Evolutionary conservation across 2,113 vertebrate genomes (phyloP), one percentile per base, ranked within the genome.

Genomic region (Oceanites oceanicus): DNA sequence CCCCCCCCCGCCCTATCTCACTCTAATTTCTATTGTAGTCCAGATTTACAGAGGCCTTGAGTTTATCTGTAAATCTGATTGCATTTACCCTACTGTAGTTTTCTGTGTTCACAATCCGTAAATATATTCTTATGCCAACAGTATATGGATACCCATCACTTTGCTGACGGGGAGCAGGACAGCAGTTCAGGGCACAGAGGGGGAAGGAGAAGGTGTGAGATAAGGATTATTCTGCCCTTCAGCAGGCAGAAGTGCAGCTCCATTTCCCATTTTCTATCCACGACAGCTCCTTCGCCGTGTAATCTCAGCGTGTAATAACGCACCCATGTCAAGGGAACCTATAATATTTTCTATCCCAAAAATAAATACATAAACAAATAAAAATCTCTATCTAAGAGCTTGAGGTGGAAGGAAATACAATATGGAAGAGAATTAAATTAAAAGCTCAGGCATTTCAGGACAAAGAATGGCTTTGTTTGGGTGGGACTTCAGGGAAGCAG

Each of bases 321-420:
- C 36, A 65, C 29, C 62, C 5, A 0, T 13, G 50, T 53, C 62
- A 40, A 23, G 66, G 56, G 86, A 89, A 66, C 45, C 62, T 27
- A 1, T 73, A 68, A 45, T 50, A 32, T 67, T 71, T 92, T 56
- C 66, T 77, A 22, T 73, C 62, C 70, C 27, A 3, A 27, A 68
- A 77, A 81, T 78, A 96, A 94, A 86, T 73, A 53, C 65, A 68
- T 78, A 85, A 91, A 49, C 86, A 92, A 94, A 93, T 87, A 87
- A 72, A 82, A 95, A 55, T 56, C 50, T 36, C 68, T 40, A 34
- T 79, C 42, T 74, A 45, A 86, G 61, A 79, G 26, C 53, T 49
- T 9, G 73, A 76, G 80, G 34, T 85, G 66, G 81, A 67, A 92
- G 62, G 80, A 88, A 92, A 52, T 76, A 76, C 38, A 40, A 2